Percentiles rank a stretch among this genome's conserved stretches.
phyloP scores from a whole-genome alignment of 92 coral and sea anemone genomes.

The Phenganax marumi region DNA sequence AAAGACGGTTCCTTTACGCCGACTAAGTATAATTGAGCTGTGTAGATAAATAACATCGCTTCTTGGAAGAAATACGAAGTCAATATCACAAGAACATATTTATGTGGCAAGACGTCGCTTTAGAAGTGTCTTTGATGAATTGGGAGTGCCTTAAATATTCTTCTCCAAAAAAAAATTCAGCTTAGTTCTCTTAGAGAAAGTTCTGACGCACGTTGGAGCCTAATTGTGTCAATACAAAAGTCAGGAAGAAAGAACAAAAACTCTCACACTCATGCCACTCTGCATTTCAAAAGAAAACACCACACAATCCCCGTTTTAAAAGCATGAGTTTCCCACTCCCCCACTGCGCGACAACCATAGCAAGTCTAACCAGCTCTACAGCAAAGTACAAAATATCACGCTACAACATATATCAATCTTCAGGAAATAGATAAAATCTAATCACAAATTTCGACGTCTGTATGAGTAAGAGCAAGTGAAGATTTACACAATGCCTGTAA shows the following conservation, averaged over 20 bases:
- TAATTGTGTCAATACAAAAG: not conserved
- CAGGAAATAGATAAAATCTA: conserved; percentile 6
- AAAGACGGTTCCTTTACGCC: not conserved
- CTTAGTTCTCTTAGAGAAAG: not conserved
- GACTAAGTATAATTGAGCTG: not conserved
- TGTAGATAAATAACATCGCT: not conserved
- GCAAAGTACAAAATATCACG: not conserved
- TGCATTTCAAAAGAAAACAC: conserved; percentile 5
- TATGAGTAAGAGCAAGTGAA: not conserved
- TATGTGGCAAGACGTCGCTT: not conserved
- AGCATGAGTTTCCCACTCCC: conserved; percentile 21
- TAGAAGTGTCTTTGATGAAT: not conserved
- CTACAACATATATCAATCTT: not conserved
- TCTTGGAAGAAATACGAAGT: not conserved
- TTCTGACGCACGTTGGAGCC: not conserved
- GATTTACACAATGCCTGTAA: not conserved
- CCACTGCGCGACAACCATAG: not conserved
- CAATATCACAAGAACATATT: not conserved
- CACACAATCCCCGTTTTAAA: not conserved
- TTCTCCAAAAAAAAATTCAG: not conserved
- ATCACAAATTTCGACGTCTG: not conserved
- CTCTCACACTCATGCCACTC: not conserved
- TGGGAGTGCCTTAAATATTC: no score
- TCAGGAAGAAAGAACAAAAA: not conserved
- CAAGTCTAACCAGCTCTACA: not conserved